Base-by-base conservation (phyloP, 2,888 invertebrate species). In the Hirtodrosophila confusa region DNA sequence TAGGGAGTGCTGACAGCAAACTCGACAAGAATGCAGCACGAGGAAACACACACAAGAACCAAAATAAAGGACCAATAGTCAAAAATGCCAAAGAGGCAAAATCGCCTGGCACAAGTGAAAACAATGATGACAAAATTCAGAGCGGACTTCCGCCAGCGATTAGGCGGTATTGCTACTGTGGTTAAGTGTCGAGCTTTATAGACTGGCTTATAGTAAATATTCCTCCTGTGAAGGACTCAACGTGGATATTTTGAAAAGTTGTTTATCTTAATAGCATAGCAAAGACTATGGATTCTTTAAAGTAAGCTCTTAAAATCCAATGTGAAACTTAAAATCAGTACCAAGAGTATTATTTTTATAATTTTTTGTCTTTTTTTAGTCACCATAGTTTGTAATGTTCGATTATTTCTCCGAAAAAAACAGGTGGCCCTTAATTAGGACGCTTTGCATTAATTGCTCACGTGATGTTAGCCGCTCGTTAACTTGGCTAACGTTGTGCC, bases 181-280 rank as follows among this genome's bases (percentile, higher is more conserved):
- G 44, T 65, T 44, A 67, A 76, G 78, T 82, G 88, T 88, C 95
- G 93, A 10, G 97, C 98, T 92, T 97, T 31, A 9, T 31, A 9
- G 31, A 98, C 96, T 7, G 98, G 98, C 90, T 98, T 98, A 89
- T 97, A 51, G 91, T 98, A 98, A 74, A 97, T 94, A 90, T 96
- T 97, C 75, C 96, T 94, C 11, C 11, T 35, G 35, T 45, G 23
- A 53, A 31, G 40, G 31, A 67, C 45, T 66, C 36, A 64, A 17
- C 31, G 36, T 6, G 31, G 8, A 36, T 31, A 48, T 36, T 33
- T 65, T 27, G 4, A 27, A 5, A 3, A 27, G 27, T 27, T 6
- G 27, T 27, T 27, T 27, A 5, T 27, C 3, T 1, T 2, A 5
- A 27, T 6, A 27, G 27, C 1, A 6, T 27, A 27, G 6, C 5